Percentiles rank a stretch among this genome's conserved stretches.
phyloP scores from a whole-genome alignment of 2,113 vertebrate species.

The Bombycilla garrulus region DNA sequence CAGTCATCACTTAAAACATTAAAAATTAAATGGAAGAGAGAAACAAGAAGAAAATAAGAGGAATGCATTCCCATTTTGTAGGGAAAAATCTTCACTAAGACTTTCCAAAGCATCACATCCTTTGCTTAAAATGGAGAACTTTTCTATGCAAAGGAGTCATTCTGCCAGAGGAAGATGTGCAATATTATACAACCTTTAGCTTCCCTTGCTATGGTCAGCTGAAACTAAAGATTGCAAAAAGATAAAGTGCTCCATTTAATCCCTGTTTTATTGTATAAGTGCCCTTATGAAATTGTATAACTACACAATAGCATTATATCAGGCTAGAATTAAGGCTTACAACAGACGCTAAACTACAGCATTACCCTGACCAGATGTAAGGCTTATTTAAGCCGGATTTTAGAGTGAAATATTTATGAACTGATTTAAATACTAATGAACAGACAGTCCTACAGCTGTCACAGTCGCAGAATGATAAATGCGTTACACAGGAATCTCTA shows the following conservation, averaged over 20 bases:
- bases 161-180: conserved; percentile 38
- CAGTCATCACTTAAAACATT: not conserved
- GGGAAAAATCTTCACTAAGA: not conserved
- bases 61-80: not conserved
- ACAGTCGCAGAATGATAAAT: conserved; percentile 63
- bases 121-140: conserved; percentile 23
- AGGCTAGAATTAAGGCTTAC: conserved; percentile 69
- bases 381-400: conserved; percentile 65
- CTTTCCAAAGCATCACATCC: not conserved
- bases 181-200: conserved; percentile 43
- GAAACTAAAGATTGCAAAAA: conserved; percentile 71
- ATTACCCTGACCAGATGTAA: conserved; percentile 53
- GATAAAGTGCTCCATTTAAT: conserved; percentile 74
- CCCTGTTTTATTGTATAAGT: conserved; percentile 74
- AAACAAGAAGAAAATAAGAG: not conserved
- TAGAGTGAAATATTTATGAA: conserved; percentile 80
- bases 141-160: conserved; percentile 24
- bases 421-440: conserved; percentile 81
- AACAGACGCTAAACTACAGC: conserved; percentile 57
- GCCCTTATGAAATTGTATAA: conserved; percentile 74
- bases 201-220: conserved; percentile 72
- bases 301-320: conserved; percentile 71
- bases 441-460: conserved; percentile 62
- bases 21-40: not conserved
- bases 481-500: conserved; percentile 8